Percentiles rank a stretch among this genome's conserved stretches.
phyloP scores from a whole-genome alignment of 2,113 vertebrate species.

The Xyliphius kryptos region DNA sequence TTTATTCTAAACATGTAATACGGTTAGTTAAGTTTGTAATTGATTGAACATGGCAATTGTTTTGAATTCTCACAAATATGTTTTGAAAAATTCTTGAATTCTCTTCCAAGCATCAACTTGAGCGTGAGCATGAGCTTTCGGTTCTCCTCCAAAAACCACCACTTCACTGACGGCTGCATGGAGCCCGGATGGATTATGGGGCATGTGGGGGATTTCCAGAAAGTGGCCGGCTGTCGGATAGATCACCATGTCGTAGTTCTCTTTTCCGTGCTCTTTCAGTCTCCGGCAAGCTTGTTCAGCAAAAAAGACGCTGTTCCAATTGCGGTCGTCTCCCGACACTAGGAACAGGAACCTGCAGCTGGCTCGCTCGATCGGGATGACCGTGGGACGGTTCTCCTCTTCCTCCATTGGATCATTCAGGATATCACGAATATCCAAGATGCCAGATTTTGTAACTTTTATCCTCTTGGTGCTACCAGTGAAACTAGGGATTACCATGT shows the following conservation, averaged over 20 bases:
- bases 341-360: constrained; percentile 74
- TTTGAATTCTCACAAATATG: no score
- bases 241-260: constrained; percentile 65
- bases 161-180: constrained; percentile 55
- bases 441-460: constrained; percentile 55
- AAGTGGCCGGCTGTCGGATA: constrained; percentile 84
- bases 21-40: no score
- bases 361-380: constrained; percentile 78
- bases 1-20: no score
- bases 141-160: constrained; percentile 77
- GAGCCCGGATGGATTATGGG: constrained; percentile 64
- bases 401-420: constrained; percentile 57
- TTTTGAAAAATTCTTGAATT: constrained; percentile 70
- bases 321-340: constrained; percentile 76
- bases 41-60: no score
- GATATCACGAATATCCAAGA: constrained; percentile 59
- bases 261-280: constrained; percentile 67
- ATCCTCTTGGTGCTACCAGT: not conserved
- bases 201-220: constrained; percentile 79
- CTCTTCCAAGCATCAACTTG: constrained; percentile 76
- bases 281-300: constrained; percentile 62
- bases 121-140: constrained; percentile 69
- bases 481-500: constrained; percentile 62
- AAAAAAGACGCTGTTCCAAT: constrained; percentile 78
- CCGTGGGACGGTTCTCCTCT: constrained; percentile 53